Percentiles rank a stretch among this genome's conserved stretches.
Conservation (phyloP, 2,113 vertebrate species). For the Oenanthe oenanthe region DNA sequence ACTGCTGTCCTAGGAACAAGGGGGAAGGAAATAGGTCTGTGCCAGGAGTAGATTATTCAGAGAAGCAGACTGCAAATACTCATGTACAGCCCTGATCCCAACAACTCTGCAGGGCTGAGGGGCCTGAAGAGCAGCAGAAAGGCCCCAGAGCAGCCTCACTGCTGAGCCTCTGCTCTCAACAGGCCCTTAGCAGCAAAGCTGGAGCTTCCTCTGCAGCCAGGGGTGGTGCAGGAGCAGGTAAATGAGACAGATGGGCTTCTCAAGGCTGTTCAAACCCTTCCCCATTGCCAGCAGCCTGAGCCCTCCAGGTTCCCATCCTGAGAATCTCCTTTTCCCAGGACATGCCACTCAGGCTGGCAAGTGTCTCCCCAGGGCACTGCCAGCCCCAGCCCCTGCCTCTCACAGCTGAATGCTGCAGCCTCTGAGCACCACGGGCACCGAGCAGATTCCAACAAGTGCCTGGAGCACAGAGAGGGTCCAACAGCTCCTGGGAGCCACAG, state of each 20-base stretch:
- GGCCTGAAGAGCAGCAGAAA: not conserved
- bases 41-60: not conserved
- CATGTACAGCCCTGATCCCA: accelerated
- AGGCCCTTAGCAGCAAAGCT: not conserved
- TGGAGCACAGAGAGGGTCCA: not conserved
- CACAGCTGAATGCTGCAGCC: not conserved
- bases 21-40: not conserved
- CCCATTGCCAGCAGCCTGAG: accelerated
- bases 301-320: not conserved
- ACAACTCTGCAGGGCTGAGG: accelerated
- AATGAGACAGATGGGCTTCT: not conserved
- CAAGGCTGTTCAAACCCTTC: not conserved
- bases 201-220: not conserved
- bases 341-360: accelerated
- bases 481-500: not conserved
- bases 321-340: not conserved
- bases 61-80: not conserved
- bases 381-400: not conserved
- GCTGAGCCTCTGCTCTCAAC: not conserved
- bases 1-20: not conserved
- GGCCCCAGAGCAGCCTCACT: not conserved
- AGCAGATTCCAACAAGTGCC: not conserved
- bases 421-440: accelerated
- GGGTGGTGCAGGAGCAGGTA: accelerated
- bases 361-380: not conserved